Base-by-base conservation (phyloP, 64 coral and sea anemone species). In the Exaiptasia diaphana region DNA sequence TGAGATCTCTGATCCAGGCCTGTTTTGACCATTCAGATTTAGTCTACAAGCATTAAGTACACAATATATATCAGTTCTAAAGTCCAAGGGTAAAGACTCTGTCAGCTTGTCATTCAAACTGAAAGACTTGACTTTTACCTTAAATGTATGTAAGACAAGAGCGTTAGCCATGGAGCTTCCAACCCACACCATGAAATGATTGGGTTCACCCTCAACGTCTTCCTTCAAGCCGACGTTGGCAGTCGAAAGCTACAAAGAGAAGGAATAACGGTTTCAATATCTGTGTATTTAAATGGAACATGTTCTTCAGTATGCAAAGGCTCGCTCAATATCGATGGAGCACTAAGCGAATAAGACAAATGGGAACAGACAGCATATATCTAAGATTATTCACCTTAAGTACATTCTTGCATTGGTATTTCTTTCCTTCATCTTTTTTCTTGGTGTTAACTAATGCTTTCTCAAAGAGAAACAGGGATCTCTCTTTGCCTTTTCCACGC, bases 371-470 rank as follows among this genome's bases (percentile, higher is more conserved):
- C n/a, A n/a, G n/a, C n/a, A n/a, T n/a, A n/a, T n/a, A n/a, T n/a
- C n/a, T n/a, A n/a, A n/a, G n/a, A n/a, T n/a, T n/a, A 23, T 38
- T 25, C 43, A 89, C 95, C 89, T 99, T 99, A 7, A 99, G 35
- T 41, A 88, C 67, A 53, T 78, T 91, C 77, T 99, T 93, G 64
- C 87, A 99, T 49, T 59, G 79, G 78, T 80, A 99, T 41, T 91
- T 89, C 24, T 58, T 85, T 64, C 90, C 90, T 22, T 74, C 89
- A 85, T 99, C 95, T 67, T 88, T 88, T 49, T 68, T 92, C 50
- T 88, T 87, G 2, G 95, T 92, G 77, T 89, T 93, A 18, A 99
- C 90, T 57, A 99, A 75, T 39, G 85, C 95, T 74, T 99, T 99
- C 50, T 99, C 90, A 85, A 99, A 99, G 30, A 99, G 67, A 67